Percentiles rank a stretch among this genome's conserved stretches.
Conservation (phyloP, 2,797 vertebrate genomes). For the Acanthiza pusilla region DNA sequence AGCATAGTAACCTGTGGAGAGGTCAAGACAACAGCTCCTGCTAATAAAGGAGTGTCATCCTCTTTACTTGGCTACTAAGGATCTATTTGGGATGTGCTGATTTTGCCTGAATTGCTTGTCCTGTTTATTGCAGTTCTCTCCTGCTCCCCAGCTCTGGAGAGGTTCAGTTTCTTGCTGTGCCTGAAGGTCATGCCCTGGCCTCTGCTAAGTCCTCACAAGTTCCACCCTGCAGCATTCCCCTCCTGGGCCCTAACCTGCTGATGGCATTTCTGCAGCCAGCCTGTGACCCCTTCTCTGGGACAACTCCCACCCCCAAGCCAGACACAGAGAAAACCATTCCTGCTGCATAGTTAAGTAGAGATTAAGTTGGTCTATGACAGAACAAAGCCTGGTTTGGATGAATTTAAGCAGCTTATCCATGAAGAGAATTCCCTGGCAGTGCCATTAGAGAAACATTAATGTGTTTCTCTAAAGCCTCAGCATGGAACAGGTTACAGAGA, state of each 20-base stretch:
- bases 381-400: not conserved
- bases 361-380: not conserved
- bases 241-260: not conserved
- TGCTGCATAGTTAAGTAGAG: not conserved
- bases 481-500: not conserved
- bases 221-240: not conserved
- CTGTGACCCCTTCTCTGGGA: not conserved
- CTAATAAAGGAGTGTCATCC: constrained; percentile 28
- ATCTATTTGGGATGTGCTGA: constrained; percentile 60
- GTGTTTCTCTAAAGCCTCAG: not conserved
- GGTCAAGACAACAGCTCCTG: constrained; percentile 40
- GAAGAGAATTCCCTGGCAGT: not conserved
- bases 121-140: not conserved
- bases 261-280: not conserved
- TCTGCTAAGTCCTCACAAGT: not conserved
- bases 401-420: not conserved
- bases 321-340: not conserved
- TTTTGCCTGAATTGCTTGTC: constrained; percentile 31
- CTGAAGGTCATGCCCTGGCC: not conserved
- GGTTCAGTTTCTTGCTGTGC: not conserved
- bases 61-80: constrained; percentile 45
- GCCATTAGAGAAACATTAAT: rapidly evolving
- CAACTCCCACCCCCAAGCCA: not conserved
- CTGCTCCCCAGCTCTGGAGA: not conserved
- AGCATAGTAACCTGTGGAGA: constrained; percentile 50